phyloP scores from a whole-genome alignment of 2,113 vertebrate species.

The Smithornis capensis region DNA sequence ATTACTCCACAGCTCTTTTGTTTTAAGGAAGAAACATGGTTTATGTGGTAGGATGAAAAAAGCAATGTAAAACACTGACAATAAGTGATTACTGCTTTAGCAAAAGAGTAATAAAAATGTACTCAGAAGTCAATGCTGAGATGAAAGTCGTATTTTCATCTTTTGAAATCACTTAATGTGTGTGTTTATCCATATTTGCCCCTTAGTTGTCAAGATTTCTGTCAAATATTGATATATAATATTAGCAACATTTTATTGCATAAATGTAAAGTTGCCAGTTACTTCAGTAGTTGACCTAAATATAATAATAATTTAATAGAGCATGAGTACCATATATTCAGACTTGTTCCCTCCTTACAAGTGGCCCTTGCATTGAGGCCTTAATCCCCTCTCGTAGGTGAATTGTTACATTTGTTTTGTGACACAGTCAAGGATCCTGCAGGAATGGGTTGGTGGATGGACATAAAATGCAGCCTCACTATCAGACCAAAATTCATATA shows the following conservation, averaged over 20 bases:
- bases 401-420: background rate
- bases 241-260: background rate
- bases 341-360: background rate
- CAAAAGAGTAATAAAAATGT: background rate
- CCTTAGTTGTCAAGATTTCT: background rate
- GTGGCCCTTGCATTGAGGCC: background rate
- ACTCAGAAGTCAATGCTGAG: background rate
- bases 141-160: background rate
- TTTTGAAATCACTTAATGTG: background rate
- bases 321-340: background rate
- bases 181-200: background rate
- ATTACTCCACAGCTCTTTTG: background rate
- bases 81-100: background rate
- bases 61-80: background rate
- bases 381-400: background rate
- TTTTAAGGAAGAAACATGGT: background rate
- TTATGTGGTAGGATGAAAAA: background rate
- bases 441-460: background rate
- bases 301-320: background rate
- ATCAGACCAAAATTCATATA: background rate
- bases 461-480: background rate
- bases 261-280: background rate
- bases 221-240: background rate
- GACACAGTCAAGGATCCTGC: background rate
- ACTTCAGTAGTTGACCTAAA: background rate